Conservation (phyloP, 2,113 vertebrate genomes). For the Coptodon rendalli region DNA sequence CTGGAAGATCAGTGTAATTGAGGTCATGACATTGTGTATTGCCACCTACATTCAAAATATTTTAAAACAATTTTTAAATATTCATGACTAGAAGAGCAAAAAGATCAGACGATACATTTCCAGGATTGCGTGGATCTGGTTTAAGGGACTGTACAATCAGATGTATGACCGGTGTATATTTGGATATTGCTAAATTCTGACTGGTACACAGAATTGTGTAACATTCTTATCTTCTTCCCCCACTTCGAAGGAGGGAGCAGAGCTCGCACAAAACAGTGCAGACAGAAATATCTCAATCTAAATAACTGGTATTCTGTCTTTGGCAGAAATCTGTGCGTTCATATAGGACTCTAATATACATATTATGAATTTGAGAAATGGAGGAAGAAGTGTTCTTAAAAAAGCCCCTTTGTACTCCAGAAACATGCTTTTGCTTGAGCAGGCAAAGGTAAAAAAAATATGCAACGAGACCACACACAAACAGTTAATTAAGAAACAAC, state of each 20-base stretch:
- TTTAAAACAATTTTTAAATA: neutral
- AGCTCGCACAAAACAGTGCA: neutral
- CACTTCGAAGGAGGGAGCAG: neutral
- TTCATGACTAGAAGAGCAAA: neutral
- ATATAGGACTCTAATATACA: neutral
- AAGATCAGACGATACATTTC: neutral
- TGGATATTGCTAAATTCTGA: neutral
- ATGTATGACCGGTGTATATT: neutral
- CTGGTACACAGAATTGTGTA: neutral
- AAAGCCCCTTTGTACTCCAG: neutral
- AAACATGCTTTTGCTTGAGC: neutral
- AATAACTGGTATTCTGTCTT: neutral
- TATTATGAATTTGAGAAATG: neutral
- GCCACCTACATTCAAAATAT: neutral
- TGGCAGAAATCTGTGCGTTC: neutral
- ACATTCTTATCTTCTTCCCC: neutral
- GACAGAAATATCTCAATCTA: neutral
- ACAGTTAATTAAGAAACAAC: neutral
- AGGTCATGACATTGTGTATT: neutral
- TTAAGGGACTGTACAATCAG: neutral
- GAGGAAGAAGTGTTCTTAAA: neutral
- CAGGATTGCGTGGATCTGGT: neutral
- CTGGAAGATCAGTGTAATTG: neutral
- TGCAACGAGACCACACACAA: neutral
- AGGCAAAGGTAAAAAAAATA: neutral